These are phyloP conservation scores for Leuciscus waleckii DNA, from an alignment of 2,797 vertebrate species.

Conservation along the genomic window DNA sequence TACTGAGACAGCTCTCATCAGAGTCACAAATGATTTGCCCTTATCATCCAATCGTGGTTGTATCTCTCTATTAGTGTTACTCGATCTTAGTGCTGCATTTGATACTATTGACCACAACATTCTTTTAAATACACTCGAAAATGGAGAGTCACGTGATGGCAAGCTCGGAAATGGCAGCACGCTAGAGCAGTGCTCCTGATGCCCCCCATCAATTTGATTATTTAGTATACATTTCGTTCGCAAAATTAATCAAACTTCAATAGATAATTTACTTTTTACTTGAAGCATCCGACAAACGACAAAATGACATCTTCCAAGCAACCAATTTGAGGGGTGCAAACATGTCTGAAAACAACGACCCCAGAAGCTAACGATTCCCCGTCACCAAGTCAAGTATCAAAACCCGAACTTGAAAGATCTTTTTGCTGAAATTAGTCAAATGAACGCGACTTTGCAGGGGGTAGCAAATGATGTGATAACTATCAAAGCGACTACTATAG, in stretches of 20 bases:
- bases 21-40: too few relatives aligned
- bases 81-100: too few relatives aligned
- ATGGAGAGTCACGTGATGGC: too few relatives aligned
- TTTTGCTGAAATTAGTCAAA: background rate
- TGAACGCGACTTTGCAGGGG: background rate
- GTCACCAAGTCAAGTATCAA: background rate
- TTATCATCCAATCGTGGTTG: too few relatives aligned
- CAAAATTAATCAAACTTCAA: background rate
- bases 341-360: background rate
- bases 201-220: too few relatives aligned
- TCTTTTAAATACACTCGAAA: too few relatives aligned
- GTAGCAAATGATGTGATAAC: background rate
- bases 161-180: too few relatives aligned
- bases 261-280: background rate
- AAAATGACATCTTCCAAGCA: background rate
- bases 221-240: too few relatives aligned
- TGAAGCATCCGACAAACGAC: background rate
- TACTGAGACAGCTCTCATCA: too few relatives aligned
- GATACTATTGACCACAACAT: too few relatives aligned
- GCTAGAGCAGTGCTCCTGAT: too few relatives aligned
- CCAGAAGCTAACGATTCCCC: background rate
- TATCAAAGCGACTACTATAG: background rate
- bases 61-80: too few relatives aligned
- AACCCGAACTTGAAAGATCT: conserved; percentile 7
- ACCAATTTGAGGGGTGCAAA: background rate